These are phyloP conservation scores for Tuberolachnus salignus DNA, from an alignment of 2,888 invertebrate genomes.

Conservation along the genomic window DNA sequence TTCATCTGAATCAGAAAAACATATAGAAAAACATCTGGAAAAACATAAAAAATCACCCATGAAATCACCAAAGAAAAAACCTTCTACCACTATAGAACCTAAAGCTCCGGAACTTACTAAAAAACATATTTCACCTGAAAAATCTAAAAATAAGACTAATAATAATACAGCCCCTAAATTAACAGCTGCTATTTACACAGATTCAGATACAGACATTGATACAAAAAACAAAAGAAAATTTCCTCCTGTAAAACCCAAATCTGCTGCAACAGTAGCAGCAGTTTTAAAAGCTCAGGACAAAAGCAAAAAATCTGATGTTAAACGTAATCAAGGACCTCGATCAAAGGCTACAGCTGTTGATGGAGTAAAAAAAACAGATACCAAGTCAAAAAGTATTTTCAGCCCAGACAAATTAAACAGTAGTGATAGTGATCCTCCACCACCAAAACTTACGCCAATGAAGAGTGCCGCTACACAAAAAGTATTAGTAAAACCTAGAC, in stretches of 20 bases:
- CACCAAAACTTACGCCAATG: slow-evolving; percentile 63
- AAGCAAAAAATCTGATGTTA: slow-evolving; percentile 45
- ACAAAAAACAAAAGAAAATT: slow-evolving; percentile 49
- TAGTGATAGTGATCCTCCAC: slow-evolving; percentile 64
- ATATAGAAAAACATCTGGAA: background rate
- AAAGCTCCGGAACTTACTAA: slow-evolving; percentile 39
- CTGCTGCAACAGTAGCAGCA: slow-evolving; percentile 45
- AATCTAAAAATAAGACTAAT: slow-evolving; percentile 39
- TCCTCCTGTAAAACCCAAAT: slow-evolving; percentile 43
- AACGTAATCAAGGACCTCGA: slow-evolving; percentile 49
- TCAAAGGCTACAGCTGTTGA: slow-evolving; percentile 54
- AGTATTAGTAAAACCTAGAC: slow-evolving; percentile 63
- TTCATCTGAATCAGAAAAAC: slow-evolving; percentile 57
- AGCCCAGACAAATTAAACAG: slow-evolving; percentile 81
- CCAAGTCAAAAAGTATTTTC: slow-evolving; percentile 68
- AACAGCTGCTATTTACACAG: slow-evolving; percentile 52
- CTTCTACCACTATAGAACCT: slow-evolving; percentile 49
- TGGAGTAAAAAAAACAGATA: slow-evolving; percentile 56
- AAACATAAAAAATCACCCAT: slow-evolving; percentile 4
- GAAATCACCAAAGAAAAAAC: slow-evolving; percentile 48
- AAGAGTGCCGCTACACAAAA: slow-evolving; percentile 61
- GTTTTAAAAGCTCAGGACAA: slow-evolving; percentile 46
- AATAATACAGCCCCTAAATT: slow-evolving; percentile 45
- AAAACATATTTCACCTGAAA: slow-evolving; percentile 47
- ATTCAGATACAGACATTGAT: slow-evolving; percentile 50